Percentiles rank a stretch among this genome's conserved stretches.
Evolutionary conservation across 2,113 vertebrate genomes (phyloP).

Genomic region (Charina bottae): DNA sequence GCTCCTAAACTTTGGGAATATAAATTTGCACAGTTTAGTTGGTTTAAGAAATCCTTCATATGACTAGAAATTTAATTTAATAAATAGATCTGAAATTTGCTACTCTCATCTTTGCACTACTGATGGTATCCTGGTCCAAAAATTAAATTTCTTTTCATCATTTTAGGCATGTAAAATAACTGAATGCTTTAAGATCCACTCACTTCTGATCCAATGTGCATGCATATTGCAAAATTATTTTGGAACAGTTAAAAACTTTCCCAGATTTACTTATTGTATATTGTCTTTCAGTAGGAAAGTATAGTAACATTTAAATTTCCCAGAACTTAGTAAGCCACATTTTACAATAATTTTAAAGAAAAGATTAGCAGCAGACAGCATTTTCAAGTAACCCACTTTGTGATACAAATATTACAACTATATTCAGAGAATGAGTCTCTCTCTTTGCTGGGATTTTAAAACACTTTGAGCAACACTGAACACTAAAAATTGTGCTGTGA

Average conservation of each 20-base stretch:
- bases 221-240: conserved; percentile 13
- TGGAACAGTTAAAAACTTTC: conserved; percentile 23
- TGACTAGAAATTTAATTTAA: neutral
- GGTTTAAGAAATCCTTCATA: neutral
- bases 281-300: conserved; percentile 34
- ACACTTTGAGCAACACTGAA: neutral
- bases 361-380: conserved; percentile 24
- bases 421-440: conserved; percentile 27
- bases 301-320: conserved; percentile 49
- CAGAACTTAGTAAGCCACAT: conserved; percentile 16
- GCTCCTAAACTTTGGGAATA: neutral
- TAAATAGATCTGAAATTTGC: too few species aligned
- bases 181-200: conserved; percentile 27
- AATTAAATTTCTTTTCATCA: conserved; percentile 34
- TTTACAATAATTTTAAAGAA: conserved; percentile 7
- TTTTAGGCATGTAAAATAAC: conserved; percentile 17
- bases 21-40: neutral
- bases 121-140: conserved; percentile 39
- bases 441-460: neutral
- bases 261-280: conserved; percentile 24
- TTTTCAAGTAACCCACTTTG: conserved; percentile 10
- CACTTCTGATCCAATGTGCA: conserved; percentile 39
- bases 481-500: neutral
- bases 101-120: conserved; percentile 34
- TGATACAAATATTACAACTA: neutral